These are phyloP conservation scores for Etheostoma cragini DNA, from an alignment of 2,113 vertebrate species.

Conservation along the genomic window DNA sequence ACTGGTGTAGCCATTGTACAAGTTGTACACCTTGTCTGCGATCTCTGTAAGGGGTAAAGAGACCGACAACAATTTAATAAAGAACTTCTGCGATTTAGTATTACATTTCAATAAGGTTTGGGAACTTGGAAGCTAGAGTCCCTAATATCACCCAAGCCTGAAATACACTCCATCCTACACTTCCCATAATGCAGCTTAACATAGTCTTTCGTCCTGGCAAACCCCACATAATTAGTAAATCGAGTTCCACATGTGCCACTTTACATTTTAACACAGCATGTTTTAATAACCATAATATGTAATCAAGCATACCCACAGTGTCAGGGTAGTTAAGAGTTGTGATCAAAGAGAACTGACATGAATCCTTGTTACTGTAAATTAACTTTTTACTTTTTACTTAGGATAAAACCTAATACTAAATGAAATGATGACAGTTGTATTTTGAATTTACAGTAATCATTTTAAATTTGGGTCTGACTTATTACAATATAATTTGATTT, in stretches of 20 bases:
- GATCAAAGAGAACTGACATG: not conserved
- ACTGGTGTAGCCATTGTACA: constrained; percentile 98
- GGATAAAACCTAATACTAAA: not conserved
- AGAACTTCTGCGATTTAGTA: not conserved
- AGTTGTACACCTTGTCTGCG: constrained; percentile 97
- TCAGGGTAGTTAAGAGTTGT: not conserved
- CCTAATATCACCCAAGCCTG: not conserved
- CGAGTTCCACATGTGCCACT: constrained; percentile 4
- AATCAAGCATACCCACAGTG: not conserved
- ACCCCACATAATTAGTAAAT: not conserved
- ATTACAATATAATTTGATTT: not conserved
- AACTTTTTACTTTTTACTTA: not conserved
- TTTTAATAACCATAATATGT: constrained; percentile 3
- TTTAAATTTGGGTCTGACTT: not conserved
- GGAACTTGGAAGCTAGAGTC: not conserved
- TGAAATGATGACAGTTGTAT: not conserved
- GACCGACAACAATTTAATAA: not conserved
- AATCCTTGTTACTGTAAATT: not conserved
- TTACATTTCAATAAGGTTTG: not conserved
- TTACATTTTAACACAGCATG: constrained; percentile 3
- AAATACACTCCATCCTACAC: not conserved
- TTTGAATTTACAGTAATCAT: not conserved
- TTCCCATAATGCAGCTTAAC: not conserved
- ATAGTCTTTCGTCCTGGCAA: not conserved
- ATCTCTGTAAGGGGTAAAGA: constrained; percentile 85